Evolutionary conservation across 92 coral and sea anemone species (phyloP).

Genomic region (Isaurus tuberculatus): DNA sequence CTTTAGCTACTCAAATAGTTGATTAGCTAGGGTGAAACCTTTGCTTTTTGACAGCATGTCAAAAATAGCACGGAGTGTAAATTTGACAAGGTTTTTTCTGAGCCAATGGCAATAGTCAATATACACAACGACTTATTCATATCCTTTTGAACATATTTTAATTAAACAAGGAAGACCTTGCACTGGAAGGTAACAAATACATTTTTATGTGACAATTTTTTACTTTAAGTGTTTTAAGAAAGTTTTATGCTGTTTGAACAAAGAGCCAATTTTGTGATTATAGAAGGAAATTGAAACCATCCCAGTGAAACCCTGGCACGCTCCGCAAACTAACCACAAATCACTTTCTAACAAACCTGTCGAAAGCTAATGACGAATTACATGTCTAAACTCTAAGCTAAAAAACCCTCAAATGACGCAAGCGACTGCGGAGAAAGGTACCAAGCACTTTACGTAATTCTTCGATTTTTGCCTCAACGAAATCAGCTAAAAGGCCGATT

Average conservation of each 20-base stretch:
- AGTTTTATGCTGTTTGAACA: conserved; percentile 50
- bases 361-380: background rate
- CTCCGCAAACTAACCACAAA: conserved; percentile 26
- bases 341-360: conserved; percentile 12
- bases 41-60: conserved; percentile 39
- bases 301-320: conserved; percentile 29
- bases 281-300: conserved; percentile 68
- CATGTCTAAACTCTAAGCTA: background rate
- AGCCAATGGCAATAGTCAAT: conserved; percentile 48
- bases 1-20: conserved; percentile 28
- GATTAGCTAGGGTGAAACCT: conserved; percentile 22
- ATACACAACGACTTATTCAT: conserved; percentile 47
- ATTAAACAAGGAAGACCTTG: conserved; percentile 44
- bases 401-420: background rate
- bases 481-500: background rate
- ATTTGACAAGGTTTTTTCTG: conserved; percentile 40
- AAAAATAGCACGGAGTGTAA: conserved; percentile 32
- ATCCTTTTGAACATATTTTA: conserved; percentile 47
- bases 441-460: background rate
- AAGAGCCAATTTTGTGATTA: conserved; percentile 42
- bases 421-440: background rate
- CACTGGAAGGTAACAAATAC: conserved; percentile 1
- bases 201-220: background rate
- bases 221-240: conserved; percentile 33
- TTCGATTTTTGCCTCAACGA: background rate